Evolutionary conservation across 2,888 invertebrate genomes (phyloP), one percentile per base, ranked within the genome.

Genomic region (Sinopyrophorus schimmeli): DNA sequence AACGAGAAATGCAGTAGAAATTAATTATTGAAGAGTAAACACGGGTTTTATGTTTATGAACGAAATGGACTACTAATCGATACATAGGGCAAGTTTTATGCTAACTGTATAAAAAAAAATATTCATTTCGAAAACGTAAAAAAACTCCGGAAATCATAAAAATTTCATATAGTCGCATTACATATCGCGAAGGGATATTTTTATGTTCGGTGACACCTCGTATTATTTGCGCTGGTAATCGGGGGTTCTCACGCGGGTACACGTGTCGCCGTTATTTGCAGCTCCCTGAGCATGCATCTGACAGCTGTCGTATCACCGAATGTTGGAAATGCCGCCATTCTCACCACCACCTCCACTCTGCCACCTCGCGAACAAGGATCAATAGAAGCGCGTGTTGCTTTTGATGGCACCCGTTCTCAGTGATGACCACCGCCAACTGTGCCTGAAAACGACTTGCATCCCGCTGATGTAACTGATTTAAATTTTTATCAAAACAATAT

Each of bases 201-300:
- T 72, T 70, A 71, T 72, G 67, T 64, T 63, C 63, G 62, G 65
- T 72, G 72, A 73, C 73, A 72, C 68, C 67, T 70, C 65, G 66
- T 66, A 70, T 72, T 71, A 71, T 70, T 68, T 67, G 67, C 65
- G 60, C 64, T 56, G 59, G 63, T 63, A 63, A 62, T 61, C 56
- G 43, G 42, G 50, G 50, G 49, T 61, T 66, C 63, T 67, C 59
- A 58, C 59, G 63, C 59, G 54, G 64, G 64, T 70, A 72, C 72
- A 73, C 65, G 66, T 72, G 72, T 72, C 73, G 71, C 69, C 70
- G 69, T 72, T 73, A 73, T 73, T 73, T 68, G 71, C 71, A 70
- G 69, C 67, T 63, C 68, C 62, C 65, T 63, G 62, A 66, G 66
- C 65, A 60, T 71, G 71, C 68, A 68, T 63, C 68, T 73, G 73